phyloP scores from a whole-genome alignment of 2,113 vertebrate genomes.

The Phycodurus eques region DNA sequence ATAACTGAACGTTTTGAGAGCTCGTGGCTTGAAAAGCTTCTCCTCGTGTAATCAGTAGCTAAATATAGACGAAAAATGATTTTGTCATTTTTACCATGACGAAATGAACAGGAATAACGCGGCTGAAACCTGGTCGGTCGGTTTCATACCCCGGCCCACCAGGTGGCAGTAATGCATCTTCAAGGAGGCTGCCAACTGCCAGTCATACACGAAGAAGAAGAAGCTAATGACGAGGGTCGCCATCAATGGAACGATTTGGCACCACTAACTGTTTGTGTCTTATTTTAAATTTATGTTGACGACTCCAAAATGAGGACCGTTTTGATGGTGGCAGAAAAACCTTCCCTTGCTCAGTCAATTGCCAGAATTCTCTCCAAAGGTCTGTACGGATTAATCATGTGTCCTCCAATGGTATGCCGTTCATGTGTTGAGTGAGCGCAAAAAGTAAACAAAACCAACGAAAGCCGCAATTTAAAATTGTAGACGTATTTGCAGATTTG shows the following conservation, averaged over 20 bases:
- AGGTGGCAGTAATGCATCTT: neutral
- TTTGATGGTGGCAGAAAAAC: constrained; percentile 96
- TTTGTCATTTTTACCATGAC: too few relatives aligned
- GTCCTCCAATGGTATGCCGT: neutral
- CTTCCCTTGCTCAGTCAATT: constrained; percentile 92
- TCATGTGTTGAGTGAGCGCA: neutral
- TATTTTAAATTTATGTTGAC: neutral
- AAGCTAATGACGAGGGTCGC: neutral
- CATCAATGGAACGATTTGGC: neutral
- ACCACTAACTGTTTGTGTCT: neutral
- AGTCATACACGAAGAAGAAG: neutral
- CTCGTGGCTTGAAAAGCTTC: neutral
- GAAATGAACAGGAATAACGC: neutral
- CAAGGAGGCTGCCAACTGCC: neutral
- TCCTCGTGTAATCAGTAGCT: neutral
- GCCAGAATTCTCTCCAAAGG: constrained; percentile 96
- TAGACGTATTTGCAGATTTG: neutral
- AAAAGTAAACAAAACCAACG: neutral
- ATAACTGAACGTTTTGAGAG: neutral
- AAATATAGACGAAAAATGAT: neutral
- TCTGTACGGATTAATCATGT: constrained; percentile 31
- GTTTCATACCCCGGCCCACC: neutral
- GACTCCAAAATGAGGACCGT: constrained; percentile 82
- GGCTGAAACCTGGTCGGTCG: neutral
- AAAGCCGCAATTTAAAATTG: neutral